These are phyloP conservation scores for roundworm (Caenorhabditis elegans) DNA, from an alignment of 1,140 invertebrate species.

Conservation along the genomic window DNA sequence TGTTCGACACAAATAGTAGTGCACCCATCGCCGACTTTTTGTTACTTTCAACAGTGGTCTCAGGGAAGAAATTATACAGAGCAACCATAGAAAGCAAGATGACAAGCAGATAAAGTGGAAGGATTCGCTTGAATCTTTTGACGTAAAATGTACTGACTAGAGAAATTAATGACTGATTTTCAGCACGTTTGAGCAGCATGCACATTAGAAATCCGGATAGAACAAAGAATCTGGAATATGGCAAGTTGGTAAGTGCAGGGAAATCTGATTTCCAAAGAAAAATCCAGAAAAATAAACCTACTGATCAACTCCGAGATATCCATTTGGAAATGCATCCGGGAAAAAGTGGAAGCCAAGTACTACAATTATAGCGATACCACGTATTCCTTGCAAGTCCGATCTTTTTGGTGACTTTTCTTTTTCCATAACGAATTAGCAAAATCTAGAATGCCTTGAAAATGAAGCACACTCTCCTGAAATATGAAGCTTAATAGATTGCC, in stretches of 20 bases:
- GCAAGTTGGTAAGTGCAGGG: too few species aligned
- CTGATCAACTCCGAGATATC: conserved; percentile 18
- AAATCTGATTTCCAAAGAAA: too few species aligned
- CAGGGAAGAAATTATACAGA: neutral
- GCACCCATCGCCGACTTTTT: neutral
- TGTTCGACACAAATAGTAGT: neutral
- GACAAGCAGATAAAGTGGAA: neutral
- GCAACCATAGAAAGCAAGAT: neutral
- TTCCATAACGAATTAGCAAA: too few species aligned
- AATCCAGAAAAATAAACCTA: too few species aligned
- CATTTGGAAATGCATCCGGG: neutral
- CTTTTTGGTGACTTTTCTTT: neutral
- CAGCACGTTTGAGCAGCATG: neutral
- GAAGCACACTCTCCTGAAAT: too few species aligned
- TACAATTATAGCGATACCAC: neutral
- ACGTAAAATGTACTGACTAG: neutral
- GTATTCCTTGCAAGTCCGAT: neutral
- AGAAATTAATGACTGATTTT: neutral
- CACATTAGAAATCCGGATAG: conserved; percentile 2
- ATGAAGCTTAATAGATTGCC: too few species aligned
- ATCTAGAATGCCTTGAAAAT: too few species aligned
- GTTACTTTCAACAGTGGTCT: neutral
- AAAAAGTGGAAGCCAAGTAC: conserved; percentile 21
- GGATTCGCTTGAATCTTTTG: neutral
- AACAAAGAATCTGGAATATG: neutral